Base-by-base conservation (phyloP, 1,140 invertebrate species). In the Rhynchophorus ferrugineus region DNA sequence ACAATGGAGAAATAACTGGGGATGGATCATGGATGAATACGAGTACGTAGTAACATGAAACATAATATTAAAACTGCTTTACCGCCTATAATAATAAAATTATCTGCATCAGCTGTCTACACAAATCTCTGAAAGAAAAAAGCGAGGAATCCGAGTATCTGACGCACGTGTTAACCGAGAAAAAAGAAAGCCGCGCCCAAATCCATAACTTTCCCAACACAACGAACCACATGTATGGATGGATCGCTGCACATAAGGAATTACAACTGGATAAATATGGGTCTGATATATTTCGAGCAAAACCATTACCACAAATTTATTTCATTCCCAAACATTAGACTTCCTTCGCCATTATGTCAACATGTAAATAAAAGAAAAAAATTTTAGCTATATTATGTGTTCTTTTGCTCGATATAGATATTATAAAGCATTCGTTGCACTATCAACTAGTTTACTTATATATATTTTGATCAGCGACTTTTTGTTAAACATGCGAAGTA, bases 201-300 rank as follows among this genome's bases (percentile, higher is more conserved):
- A 16, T 59, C 1, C 37, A 16, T 18, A 29, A 48, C 19, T 44
- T 63, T 47, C 61, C 61, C 3, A 35, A 54, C 19, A 48, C 60
- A 3, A 46, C 42, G 7, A 63, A 63, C 34, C 60, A 61, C 44
- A 45, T 54, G 36, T 63, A 63, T 24, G 61, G 61, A 2, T 63
- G 60, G 60, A 9, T 63, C 3, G 44, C 49, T n/a, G 33, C 19
- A n/a, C 49, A 58, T 21, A 33, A 49, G 9, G 58, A 60, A 38
- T 61, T 61, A 19, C 24, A 52, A 17, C 37, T 63, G 34, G 56
- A 63, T 11, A 60, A 39, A 16, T 61, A 57, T 21, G 60, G 60
- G 3, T 44, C 53, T 1, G 61, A 61, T 22, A 39, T 61, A 3
- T 59, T 57, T 35, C 20, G 44, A 18, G 16, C 57, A 6, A 9